Percentiles rank a stretch among this genome's conserved stretches.
Evolutionary conservation across 2,888 invertebrate species (phyloP).

Genomic region (Drosophila rubida): DNA sequence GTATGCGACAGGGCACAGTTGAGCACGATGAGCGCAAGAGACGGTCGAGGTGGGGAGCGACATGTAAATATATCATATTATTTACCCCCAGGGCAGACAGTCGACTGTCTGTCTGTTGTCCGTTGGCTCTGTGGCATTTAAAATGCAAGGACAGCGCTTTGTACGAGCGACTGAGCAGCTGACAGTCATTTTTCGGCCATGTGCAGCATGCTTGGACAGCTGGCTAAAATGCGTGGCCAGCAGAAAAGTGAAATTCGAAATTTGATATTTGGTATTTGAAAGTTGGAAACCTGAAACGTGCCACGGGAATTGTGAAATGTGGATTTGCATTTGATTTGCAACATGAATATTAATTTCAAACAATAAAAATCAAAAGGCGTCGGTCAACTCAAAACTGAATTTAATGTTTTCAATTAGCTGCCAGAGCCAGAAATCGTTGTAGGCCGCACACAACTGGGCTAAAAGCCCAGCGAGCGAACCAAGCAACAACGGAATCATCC

Average conservation of each 20-base stretch:
- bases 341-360: conserved; percentile 54
- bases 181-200: conserved; percentile 51
- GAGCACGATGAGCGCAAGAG: background rate
- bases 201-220: conserved; percentile 72
- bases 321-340: conserved; percentile 36
- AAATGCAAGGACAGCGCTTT: conserved; percentile 75
- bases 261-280: background rate
- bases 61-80: conserved; percentile 49
- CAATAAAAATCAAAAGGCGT: conserved; percentile 24
- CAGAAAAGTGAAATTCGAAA: conserved; percentile 46
- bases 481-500: conserved; percentile 38
- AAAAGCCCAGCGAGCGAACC: conserved; percentile 41
- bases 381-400: conserved; percentile 55
- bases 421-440: conserved; percentile 65
- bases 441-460: conserved; percentile 12
- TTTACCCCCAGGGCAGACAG: conserved; percentile 64
- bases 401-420: conserved; percentile 79
- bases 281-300: conserved; percentile 53
- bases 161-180: conserved; percentile 57
- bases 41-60: no score
- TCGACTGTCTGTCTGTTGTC: conserved; percentile 12
- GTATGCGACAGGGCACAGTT: background rate
- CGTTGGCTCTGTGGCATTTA: conserved; percentile 55
- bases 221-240: conserved; percentile 71
- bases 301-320: conserved; percentile 19